phyloP scores from a whole-genome alignment of 35 echinoderm and acorn worm genomes.

The Ptychodera flava region DNA sequence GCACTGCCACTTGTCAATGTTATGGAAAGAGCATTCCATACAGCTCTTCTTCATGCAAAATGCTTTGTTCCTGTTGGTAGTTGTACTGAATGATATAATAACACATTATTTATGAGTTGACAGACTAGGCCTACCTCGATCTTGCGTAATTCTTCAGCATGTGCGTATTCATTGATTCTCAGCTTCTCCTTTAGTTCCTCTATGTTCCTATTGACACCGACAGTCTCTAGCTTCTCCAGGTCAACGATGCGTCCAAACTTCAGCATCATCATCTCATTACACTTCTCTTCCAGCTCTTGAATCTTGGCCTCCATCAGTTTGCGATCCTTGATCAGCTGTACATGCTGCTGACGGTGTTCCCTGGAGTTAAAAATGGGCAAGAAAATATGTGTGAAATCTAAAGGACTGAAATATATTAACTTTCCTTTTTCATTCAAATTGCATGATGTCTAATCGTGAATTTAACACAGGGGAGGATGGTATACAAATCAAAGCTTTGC shows the following conservation, averaged over 20 bases:
- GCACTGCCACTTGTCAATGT: no score
- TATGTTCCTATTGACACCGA: conserved; percentile 91
- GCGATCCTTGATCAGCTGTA: conserved; percentile 91
- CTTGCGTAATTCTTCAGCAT: conserved; percentile 69
- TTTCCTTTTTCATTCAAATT: not conserved
- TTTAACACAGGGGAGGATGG: no score
- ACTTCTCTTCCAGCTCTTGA: conserved; percentile 72
- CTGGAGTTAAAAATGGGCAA: conserved; percentile 38
- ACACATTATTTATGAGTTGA: no score
- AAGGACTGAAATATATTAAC: not conserved
- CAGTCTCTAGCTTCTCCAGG: conserved; percentile 85
- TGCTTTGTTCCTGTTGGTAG: no score
- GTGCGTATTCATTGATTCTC: conserved; percentile 57
- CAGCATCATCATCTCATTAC: conserved; percentile 81
- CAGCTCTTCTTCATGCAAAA: no score
- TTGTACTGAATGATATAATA: no score
- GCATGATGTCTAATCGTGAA: no score
- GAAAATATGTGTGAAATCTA: not conserved
- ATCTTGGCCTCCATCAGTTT: conserved; percentile 88
- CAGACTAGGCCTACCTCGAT: no score
- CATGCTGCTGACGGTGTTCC: conserved; percentile 89
- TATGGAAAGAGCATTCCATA: no score
- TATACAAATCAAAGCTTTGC: not conserved
- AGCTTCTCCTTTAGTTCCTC: conserved; percentile 96
- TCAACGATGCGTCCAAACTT: conserved; percentile 98